phyloP scores from a whole-genome alignment of 1,140 invertebrate species.

The Coptotermes formosanus region DNA sequence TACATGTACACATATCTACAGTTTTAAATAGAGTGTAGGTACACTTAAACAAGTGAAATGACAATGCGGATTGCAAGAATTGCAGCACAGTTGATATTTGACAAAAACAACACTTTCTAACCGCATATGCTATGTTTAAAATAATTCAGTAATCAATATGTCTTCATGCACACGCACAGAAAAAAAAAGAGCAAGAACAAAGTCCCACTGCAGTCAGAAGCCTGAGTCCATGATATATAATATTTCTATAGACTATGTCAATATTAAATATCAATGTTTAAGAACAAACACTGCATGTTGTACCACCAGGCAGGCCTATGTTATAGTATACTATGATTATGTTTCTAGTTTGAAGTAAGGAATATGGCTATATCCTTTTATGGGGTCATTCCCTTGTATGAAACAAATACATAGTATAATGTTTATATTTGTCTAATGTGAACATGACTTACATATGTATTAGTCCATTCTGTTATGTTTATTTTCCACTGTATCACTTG shows the following conservation, averaged over 20 bases:
- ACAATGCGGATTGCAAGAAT: slow-evolving; percentile 6
- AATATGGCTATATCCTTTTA: slow-evolving; percentile 17
- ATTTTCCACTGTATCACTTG: slow-evolving; percentile 10
- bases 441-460: slow-evolving; percentile 6
- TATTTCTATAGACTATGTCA: slow-evolving; percentile 24
- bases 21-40: background rate
- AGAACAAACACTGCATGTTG: slow-evolving; percentile 24
- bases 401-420: background rate
- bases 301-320: slow-evolving; percentile 29
- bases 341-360: slow-evolving; percentile 14
- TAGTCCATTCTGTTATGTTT: background rate
- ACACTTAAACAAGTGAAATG: slow-evolving; percentile 27
- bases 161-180: background rate
- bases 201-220: slow-evolving; percentile 23
- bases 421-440: slow-evolving; percentile 10
- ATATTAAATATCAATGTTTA: slow-evolving; percentile 21
- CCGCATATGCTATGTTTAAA: slow-evolving; percentile 24
- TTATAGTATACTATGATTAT: slow-evolving; percentile 26
- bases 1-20: slow-evolving; percentile 23
- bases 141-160: slow-evolving; percentile 4
- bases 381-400: background rate
- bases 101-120: slow-evolving; percentile 32
- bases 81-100: slow-evolving; percentile 27
- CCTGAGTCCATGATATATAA: slow-evolving; percentile 23
- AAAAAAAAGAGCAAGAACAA: slow-evolving; percentile 14